Evolutionary conservation across 2,797 vertebrate genomes (phyloP), one percentile per base, ranked within the genome.

Genomic region (Poliocrania exsul): DNA sequence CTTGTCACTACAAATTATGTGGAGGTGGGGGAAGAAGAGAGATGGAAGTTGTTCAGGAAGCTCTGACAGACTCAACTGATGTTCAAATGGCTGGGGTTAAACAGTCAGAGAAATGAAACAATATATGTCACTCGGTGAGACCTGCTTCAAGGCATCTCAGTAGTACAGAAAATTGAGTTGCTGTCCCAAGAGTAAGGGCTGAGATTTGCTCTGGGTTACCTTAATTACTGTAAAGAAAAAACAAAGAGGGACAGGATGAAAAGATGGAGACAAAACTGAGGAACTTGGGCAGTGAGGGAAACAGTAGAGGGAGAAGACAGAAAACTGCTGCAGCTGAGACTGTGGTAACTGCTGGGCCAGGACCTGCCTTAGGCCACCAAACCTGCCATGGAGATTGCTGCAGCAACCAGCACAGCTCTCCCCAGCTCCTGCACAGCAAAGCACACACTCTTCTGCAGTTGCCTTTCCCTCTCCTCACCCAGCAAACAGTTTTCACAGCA

Each of bases 81-180:
- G 25, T 66, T 77, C 81, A 73, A 44, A 80, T 4, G 33, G 57
- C 80, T 47, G 81, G 87, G 64, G 50, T 71, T 17, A 56, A 90
- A 70, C 18, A 62, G 79, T 14, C 46, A 64, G n/a, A 58, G 65
- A 78, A 92, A 91, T 50, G 13, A 91, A 92, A 85, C 33, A 38
- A 21, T 16, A 0, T 8, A 35, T 5, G 28, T 31, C 40, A 64
- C 26, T 44, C 62, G 16, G 10, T 11, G 28, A 89, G 58, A 69
- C 14, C 23, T 11, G 5, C 28, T 37, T 74, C 49, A 53, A 83
- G 28, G 56, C 8, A 1, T 28, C 33, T 71, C 46, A 38, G 51
- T 24, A 61, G 53, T 11, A 66, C 40, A 56, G 47, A 75, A 93
- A 60, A 74, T 2, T 66, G 87, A 75, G 60, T 5, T 91, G 47